Evolutionary conservation across 2,888 invertebrate species (phyloP).

Genomic region (Mesorhabditis spiculigera): DNA sequence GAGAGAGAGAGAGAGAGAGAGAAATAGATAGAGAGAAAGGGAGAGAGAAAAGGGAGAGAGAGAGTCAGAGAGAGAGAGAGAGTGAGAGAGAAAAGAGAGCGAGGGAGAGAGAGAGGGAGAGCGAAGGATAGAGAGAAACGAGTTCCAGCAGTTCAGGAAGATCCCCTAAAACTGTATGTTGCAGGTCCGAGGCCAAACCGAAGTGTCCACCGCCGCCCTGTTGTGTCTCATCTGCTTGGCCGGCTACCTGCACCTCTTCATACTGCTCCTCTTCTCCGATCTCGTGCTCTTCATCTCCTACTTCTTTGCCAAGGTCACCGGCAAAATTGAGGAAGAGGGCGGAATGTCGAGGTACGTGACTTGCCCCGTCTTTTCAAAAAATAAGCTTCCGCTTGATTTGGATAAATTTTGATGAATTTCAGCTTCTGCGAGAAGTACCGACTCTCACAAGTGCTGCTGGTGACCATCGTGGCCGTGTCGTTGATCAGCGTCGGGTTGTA

Average conservation of each 20-base stretch:
- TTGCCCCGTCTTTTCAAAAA: too few relatives aligned
- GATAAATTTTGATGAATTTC: neutral
- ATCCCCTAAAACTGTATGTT: constrained; percentile 6
- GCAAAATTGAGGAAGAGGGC: too few relatives aligned
- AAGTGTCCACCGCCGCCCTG: constrained; percentile 22
- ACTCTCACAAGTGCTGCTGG: neutral
- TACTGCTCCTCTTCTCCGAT: constrained; percentile 27
- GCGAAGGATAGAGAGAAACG: too few relatives aligned
- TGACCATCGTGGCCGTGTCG: neutral
- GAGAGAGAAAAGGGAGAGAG: too few relatives aligned
- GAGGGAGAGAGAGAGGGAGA: too few relatives aligned
- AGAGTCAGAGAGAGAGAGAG: too few relatives aligned
- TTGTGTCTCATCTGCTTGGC: constrained; percentile 31
- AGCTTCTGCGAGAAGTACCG: neutral
- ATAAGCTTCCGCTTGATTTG: too few relatives aligned
- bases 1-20: too few relatives aligned
- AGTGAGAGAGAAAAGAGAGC: too few relatives aligned
- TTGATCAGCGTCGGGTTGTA: neutral
- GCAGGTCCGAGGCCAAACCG: constrained; percentile 32
- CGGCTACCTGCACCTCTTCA: constrained; percentile 31
- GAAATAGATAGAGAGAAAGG: too few relatives aligned
- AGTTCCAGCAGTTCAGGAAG: neutral
- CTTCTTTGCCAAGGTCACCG: too few relatives aligned
- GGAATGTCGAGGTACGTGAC: too few relatives aligned
- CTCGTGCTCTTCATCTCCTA: constrained; percentile 11